Conservation (phyloP, 2,113 vertebrate species). For the Hyla sarda region DNA sequence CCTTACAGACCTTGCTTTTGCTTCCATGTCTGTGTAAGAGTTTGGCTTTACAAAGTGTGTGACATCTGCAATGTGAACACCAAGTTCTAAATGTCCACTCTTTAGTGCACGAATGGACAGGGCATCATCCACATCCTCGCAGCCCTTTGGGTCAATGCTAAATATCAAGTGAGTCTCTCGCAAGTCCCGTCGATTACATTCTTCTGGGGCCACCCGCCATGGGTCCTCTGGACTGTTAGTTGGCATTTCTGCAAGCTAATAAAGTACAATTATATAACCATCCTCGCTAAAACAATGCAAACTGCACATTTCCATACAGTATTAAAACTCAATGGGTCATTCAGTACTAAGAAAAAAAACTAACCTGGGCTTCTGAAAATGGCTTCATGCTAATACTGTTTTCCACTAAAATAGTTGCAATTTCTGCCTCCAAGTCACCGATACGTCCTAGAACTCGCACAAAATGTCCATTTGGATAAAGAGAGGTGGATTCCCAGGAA, state of each 20-base stretch:
- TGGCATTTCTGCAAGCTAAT: conserved; percentile 91
- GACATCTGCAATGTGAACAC: conserved; percentile 95
- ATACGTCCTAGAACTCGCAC: conserved; percentile 89
- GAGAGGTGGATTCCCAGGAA: conserved; percentile 89
- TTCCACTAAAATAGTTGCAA: conserved; percentile 91
- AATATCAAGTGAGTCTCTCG: conserved; percentile 86
- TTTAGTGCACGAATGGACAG: conserved; percentile 80
- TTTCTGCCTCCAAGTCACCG: conserved; percentile 90
- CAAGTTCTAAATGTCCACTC: conserved; percentile 83
- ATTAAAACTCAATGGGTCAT: neutral
- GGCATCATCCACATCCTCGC: conserved; percentile 93
- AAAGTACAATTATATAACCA: neutral
- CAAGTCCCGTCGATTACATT: conserved; percentile 69
- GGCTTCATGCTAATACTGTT: conserved; percentile 86
- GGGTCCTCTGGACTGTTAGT: conserved; percentile 78
- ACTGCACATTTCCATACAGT: neutral
- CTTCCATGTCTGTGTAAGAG: conserved; percentile 88
- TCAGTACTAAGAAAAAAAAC: conserved; percentile 29
- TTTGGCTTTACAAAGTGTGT: conserved; percentile 87
- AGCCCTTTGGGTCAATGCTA: conserved; percentile 93
- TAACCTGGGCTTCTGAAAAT: conserved; percentile 95
- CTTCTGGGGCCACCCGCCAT: conserved; percentile 76
- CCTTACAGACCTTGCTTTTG: conserved; percentile 77
- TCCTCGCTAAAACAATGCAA: conserved; percentile 26
- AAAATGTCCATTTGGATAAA: conserved; percentile 93